These are phyloP conservation scores for Liasis olivaceus DNA, from an alignment of 2,797 vertebrate genomes.

Conservation along the genomic window DNA sequence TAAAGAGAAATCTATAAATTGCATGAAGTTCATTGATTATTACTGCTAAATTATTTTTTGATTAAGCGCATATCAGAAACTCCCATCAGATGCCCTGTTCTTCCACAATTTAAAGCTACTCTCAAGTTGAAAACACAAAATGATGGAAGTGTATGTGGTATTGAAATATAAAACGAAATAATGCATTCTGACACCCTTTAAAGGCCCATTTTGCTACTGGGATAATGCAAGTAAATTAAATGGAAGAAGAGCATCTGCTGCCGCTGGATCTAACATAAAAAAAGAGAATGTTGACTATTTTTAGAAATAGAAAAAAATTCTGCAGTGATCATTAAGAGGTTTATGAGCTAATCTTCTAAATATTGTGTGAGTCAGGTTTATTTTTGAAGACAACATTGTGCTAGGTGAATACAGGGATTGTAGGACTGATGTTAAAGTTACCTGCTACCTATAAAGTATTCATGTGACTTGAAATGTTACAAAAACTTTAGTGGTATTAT, in stretches of 20 bases:
- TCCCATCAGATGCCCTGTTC: not conserved
- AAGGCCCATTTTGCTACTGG: not conserved
- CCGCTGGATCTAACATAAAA: not conserved
- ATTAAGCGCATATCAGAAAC: not conserved
- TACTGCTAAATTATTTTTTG: not conserved
- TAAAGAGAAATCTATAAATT: not conserved
- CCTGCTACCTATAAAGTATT: not conserved
- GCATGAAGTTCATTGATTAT: not conserved
- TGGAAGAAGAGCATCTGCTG: not conserved
- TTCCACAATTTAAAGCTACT: not conserved
- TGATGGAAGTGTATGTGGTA: not conserved
- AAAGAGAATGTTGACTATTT: too few species aligned
- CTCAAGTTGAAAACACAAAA: not conserved
- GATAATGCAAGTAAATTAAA: not conserved
- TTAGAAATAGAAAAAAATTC: not conserved
- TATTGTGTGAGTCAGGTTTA: not conserved
- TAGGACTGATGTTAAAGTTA: not conserved
- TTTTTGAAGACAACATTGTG: slow-evolving; percentile 2
- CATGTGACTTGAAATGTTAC: not conserved
- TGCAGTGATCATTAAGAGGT: not conserved
- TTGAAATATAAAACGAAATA: not conserved
- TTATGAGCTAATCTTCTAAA: not conserved
- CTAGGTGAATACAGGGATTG: not conserved
- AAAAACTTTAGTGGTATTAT: not conserved
- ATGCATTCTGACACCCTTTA: not conserved